Evolutionary conservation across 2,888 invertebrate species (phyloP).

Genomic region (Caenorhabditis drosophilae): DNA sequence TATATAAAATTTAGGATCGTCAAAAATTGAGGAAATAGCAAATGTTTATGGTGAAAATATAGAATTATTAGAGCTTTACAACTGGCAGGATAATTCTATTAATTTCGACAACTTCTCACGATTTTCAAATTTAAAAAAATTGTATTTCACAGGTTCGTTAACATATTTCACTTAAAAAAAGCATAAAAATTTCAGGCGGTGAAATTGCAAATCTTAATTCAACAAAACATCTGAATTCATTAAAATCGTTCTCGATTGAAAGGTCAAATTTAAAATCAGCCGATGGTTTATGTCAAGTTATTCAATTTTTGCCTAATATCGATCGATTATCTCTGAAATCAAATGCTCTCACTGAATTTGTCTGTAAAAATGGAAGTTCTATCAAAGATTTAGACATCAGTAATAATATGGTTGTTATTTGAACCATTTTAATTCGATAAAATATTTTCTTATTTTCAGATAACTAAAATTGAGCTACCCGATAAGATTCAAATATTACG

Average conservation of each 20-base stretch:
- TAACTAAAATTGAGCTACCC: constrained; percentile 6
- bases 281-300: constrained; percentile 22
- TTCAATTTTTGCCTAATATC: constrained; percentile 18
- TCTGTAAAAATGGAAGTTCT: constrained; percentile 11
- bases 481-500: constrained; percentile 11
- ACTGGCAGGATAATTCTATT: constrained; percentile 9
- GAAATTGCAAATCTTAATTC: constrained; percentile 15
- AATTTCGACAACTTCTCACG: constrained; percentile 15
- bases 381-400: constrained; percentile 22
- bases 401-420: constrained; percentile 15
- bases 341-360: constrained; percentile 23
- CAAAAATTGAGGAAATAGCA: constrained; percentile 8
- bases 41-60: constrained; percentile 12
- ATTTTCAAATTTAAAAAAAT: constrained; percentile 1
- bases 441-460: constrained; percentile 9
- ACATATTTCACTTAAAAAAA: background rate
- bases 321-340: constrained; percentile 7
- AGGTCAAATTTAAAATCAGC: constrained; percentile 6
- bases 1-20: background rate
- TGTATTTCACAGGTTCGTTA: background rate
- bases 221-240: constrained; percentile 1
- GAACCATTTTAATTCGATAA: background rate
- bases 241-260: constrained; percentile 4
- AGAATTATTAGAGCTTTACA: constrained; percentile 8
- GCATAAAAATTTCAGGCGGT: constrained; percentile 7